Evolutionary conservation across 1,140 invertebrate genomes (phyloP).

Genomic region (Odontomachus brunneus): DNA sequence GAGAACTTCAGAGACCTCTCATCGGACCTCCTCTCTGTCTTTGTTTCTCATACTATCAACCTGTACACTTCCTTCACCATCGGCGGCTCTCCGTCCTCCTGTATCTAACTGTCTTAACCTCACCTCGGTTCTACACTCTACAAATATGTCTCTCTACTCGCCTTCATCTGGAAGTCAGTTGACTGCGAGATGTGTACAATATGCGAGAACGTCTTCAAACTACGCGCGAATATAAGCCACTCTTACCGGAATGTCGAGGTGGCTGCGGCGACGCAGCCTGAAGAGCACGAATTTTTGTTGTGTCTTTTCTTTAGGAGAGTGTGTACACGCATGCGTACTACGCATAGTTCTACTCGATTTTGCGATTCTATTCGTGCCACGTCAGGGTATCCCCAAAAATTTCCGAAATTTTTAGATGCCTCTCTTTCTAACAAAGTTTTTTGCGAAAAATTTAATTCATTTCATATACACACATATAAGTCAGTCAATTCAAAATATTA

Average conservation of each 20-base stretch:
- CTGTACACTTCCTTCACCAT: not conserved
- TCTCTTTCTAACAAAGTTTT: too few species aligned
- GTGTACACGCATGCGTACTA: too few species aligned
- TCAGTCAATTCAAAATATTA: too few species aligned
- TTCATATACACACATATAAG: too few species aligned
- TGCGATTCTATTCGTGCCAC: too few species aligned
- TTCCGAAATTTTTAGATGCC: too few species aligned
- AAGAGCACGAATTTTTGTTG: not conserved
- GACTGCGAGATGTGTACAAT: slow-evolving; percentile 59
- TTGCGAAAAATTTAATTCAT: too few species aligned
- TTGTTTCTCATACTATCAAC: slow-evolving; percentile 34
- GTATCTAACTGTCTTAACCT: slow-evolving; percentile 32
- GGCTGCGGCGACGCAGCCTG: slow-evolving; percentile 10
- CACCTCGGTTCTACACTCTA: slow-evolving; percentile 49
- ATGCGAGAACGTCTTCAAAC: slow-evolving; percentile 56
- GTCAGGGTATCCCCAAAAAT: too few species aligned
- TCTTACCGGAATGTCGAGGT: slow-evolving; percentile 30
- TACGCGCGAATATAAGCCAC: slow-evolving; percentile 60
- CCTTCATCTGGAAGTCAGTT: slow-evolving; percentile 32
- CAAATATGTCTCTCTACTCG: slow-evolving; percentile 66
- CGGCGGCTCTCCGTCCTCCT: slow-evolving; percentile 3
- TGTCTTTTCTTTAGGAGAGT: too few species aligned
- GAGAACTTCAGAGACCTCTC: slow-evolving; percentile 48
- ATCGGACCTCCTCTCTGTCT: slow-evolving; percentile 44
- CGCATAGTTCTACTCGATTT: too few species aligned